phyloP scores from a whole-genome alignment of 2,888 invertebrate genomes.

The Andrena flavipes region DNA sequence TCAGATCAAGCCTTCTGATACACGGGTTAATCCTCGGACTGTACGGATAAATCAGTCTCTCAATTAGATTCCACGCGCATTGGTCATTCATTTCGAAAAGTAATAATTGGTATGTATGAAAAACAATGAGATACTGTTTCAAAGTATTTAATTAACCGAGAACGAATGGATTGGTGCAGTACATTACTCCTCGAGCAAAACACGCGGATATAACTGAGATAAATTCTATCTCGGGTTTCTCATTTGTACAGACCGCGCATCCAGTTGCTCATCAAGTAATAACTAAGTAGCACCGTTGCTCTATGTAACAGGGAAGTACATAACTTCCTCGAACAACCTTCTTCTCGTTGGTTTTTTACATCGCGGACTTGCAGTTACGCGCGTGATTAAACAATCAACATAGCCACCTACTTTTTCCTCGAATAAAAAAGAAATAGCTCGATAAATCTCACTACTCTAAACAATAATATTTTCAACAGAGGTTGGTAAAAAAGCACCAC shows the following conservation, averaged over 20 bases:
- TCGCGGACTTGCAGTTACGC: too few relatives aligned
- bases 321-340: not conserved
- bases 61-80: not conserved
- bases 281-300: constrained; percentile 15
- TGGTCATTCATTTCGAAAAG: not conserved
- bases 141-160: not conserved
- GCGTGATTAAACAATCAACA: too few relatives aligned
- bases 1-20: not conserved
- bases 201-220: not conserved
- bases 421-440: too few relatives aligned
- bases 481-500: too few relatives aligned
- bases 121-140: not conserved
- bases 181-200: not conserved
- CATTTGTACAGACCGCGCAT: not conserved
- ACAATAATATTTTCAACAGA: too few relatives aligned
- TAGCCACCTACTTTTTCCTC: too few relatives aligned
- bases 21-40: too few relatives aligned
- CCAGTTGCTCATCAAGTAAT: constrained; percentile 19
- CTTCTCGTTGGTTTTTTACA: not conserved
- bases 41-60: not conserved
- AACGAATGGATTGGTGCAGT: not conserved
- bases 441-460: too few relatives aligned
- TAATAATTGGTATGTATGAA: not conserved
- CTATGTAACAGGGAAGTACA: not conserved
- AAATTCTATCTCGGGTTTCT: not conserved